Conservation (phyloP, 2,888 invertebrate genomes). For the Drosophila silvestris region DNA sequence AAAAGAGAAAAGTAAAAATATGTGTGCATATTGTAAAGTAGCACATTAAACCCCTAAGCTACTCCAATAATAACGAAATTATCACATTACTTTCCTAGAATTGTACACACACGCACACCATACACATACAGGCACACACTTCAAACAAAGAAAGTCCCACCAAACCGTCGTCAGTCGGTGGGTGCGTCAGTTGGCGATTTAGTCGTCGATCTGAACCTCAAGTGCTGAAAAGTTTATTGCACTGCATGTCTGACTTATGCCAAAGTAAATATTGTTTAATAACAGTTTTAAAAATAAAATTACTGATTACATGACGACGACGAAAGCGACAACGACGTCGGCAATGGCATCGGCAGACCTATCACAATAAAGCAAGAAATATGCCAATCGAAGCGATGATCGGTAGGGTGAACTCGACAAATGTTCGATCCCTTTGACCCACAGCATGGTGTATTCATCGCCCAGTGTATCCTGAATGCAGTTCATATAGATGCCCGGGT, state of each 20-base stretch:
- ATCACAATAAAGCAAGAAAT: conserved; percentile 63
- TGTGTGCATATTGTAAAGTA: too few species aligned
- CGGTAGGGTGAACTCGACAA: neutral
- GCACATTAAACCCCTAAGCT: neutral
- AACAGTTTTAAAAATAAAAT: conserved; percentile 79
- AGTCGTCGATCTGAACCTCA: conserved; percentile 38
- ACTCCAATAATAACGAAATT: conserved; percentile 32
- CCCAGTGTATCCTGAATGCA: conserved; percentile 34
- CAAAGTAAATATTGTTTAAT: conserved; percentile 79
- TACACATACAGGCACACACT: conserved; percentile 6
- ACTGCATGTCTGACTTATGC: conserved; percentile 73
- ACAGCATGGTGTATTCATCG: conserved; percentile 28
- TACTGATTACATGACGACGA: conserved; percentile 66
- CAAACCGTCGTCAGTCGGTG: conserved; percentile 25
- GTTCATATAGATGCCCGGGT: conserved; percentile 32
- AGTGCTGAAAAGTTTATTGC: conserved; percentile 79
- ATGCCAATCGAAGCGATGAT: neutral
- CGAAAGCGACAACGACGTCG: conserved; percentile 9
- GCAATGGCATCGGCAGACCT: conserved; percentile 60
- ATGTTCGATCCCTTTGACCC: conserved; percentile 16
- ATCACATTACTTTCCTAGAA: conserved; percentile 42
- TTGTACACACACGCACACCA: neutral
- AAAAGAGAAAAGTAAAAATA: neutral
- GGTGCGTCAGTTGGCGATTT: conserved; percentile 22
- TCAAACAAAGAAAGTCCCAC: conserved; percentile 46